Percentiles rank a stretch among this genome's conserved stretches.
phyloP scores from a whole-genome alignment of 1,140 invertebrate genomes.

The Choristoneura fumiferana region DNA sequence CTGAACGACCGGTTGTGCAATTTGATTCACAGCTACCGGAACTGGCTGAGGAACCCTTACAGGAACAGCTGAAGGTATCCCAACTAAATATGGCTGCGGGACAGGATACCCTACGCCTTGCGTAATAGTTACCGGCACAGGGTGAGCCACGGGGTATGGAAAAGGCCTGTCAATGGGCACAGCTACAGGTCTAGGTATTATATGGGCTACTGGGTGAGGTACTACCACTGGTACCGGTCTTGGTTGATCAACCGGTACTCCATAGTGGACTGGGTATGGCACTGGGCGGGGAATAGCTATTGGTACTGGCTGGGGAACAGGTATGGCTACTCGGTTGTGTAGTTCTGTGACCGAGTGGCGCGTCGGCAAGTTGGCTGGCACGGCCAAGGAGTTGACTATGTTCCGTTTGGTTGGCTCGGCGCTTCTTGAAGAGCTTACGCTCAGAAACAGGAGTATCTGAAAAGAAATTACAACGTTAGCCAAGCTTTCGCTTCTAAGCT shows the following conservation, averaged over 20 bases:
- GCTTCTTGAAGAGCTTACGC: constrained; percentile 26
- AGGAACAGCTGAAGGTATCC: constrained; percentile 57
- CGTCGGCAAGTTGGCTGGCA: constrained; percentile 37
- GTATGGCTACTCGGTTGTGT: constrained; percentile 51
- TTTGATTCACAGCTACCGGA: constrained; percentile 35
- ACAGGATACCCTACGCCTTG: constrained; percentile 68
- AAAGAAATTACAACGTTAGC: no score
- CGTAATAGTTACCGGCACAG: constrained; percentile 60
- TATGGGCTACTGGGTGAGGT: constrained; percentile 59
- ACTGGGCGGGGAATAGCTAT: constrained; percentile 52
- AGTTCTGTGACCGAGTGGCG: constrained; percentile 57
- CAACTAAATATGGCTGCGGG: constrained; percentile 57
- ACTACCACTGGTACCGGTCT: constrained; percentile 57
- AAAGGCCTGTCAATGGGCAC: constrained; percentile 61
- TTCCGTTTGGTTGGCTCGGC: constrained; percentile 27
- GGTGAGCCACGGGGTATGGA: constrained; percentile 57
- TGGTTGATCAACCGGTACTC: constrained; percentile 57
- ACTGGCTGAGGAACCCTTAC: constrained; percentile 55
- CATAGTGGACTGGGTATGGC: constrained; percentile 54
- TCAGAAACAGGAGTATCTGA: constrained; percentile 42
- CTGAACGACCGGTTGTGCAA: neutral
- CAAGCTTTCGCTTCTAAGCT: no score
- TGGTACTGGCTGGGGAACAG: constrained; percentile 58
- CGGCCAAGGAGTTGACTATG: constrained; percentile 9
- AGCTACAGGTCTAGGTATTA: constrained; percentile 52